phyloP scores from a whole-genome alignment of 2,113 vertebrate species.

The Bombycilla garrulus region DNA sequence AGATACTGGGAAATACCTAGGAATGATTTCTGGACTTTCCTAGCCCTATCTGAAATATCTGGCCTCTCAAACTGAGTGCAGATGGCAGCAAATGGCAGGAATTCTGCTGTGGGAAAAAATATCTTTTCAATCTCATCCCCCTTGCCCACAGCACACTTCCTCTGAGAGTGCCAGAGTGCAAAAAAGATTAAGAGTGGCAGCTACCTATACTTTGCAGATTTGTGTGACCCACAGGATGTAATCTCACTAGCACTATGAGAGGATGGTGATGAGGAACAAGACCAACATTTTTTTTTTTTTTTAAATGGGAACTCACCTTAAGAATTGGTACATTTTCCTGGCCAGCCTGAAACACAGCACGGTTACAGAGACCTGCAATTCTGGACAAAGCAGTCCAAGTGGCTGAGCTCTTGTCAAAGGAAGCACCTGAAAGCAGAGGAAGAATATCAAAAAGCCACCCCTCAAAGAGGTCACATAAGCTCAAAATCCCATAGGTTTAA shows the following conservation, averaged over 20 bases:
- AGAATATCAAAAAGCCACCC: not conserved
- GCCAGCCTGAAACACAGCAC: constrained; percentile 81
- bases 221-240: not conserved
- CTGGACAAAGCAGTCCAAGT: constrained; percentile 78
- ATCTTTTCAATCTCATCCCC: not conserved
- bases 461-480: not conserved
- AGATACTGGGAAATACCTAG: not conserved
- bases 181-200: not conserved
- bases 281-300: not conserved
- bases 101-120: not conserved
- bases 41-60: not conserved
- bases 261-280: not conserved
- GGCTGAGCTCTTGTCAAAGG: constrained; percentile 79
- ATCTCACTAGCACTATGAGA: not conserved
- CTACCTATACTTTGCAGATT: not conserved
- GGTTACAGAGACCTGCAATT: constrained; percentile 80
- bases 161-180: not conserved
- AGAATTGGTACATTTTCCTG: constrained; percentile 82
- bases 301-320: constrained; percentile 62
- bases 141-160: not conserved
- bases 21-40: not conserved
- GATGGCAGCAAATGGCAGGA: not conserved
- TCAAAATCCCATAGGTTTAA: not conserved
- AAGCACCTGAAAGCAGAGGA: constrained; percentile 69
- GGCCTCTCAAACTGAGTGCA: not conserved